Percentiles rank a stretch among this genome's conserved stretches.
phyloP scores from a whole-genome alignment of 2,797 vertebrate genomes.

The Eremophila alpestris region DNA sequence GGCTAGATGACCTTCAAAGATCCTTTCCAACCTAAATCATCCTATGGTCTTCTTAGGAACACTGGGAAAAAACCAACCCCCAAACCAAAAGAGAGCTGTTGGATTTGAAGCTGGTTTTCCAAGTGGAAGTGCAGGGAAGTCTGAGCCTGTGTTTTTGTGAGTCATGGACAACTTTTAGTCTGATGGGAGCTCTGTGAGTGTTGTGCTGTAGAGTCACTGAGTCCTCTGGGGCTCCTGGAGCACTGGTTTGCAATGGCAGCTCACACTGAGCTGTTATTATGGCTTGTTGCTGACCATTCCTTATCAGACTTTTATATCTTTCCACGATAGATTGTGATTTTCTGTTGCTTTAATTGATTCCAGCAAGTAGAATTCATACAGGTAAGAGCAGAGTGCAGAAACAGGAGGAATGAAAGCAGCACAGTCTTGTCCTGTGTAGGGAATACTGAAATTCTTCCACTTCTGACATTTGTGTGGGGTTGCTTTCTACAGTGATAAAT shows the following conservation, averaged over 20 bases:
- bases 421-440: not conserved
- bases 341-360: not conserved
- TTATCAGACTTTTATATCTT: not conserved
- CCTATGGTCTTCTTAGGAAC: not conserved
- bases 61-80: fast-evolving
- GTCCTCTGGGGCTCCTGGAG: not conserved
- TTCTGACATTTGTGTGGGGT: not conserved
- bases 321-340: not conserved
- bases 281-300: not conserved
- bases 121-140: not conserved
- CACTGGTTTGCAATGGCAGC: not conserved
- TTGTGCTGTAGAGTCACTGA: not conserved
- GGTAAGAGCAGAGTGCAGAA: not conserved
- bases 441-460: not conserved
- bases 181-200: not conserved
- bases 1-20: not conserved
- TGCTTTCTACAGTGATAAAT: not conserved
- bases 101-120: not conserved
- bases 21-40: not conserved
- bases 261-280: not conserved
- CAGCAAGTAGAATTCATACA: not conserved
- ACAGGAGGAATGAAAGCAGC: not conserved
- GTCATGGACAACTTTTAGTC: not conserved
- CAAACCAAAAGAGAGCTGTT: fast-evolving
- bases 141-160: not conserved